Conservation (phyloP, 2,888 invertebrate genomes). For the Drosophila subquinaria region DNA sequence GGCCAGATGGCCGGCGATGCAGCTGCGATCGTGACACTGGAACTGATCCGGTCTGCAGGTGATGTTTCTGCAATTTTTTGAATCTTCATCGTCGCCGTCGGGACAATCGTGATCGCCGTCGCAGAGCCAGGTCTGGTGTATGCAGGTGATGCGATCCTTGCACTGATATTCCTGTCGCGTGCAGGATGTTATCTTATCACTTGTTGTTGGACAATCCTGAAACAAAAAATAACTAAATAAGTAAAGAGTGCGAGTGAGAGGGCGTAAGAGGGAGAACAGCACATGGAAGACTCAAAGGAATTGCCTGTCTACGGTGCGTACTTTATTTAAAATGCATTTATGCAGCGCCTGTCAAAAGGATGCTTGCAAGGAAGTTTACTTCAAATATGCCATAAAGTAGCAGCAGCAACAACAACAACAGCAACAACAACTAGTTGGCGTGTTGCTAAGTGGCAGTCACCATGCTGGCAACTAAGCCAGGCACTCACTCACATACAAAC, state of each 20-base stretch:
- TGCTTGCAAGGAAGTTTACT: constrained; percentile 46
- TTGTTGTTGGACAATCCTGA: constrained; percentile 87
- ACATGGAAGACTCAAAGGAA: constrained; percentile 36
- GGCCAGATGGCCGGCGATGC: constrained; percentile 92
- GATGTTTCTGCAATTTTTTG: constrained; percentile 88
- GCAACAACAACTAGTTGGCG: constrained; percentile 40
- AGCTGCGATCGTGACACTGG: constrained; percentile 92
- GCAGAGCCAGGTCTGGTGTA: constrained; percentile 93
- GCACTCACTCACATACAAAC: constrained; percentile 8
- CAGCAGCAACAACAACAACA: constrained; percentile 40
- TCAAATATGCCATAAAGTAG: constrained; percentile 50
- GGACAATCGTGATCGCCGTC: constrained; percentile 94
- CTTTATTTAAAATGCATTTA: constrained; percentile 44
- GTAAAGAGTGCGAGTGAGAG: not conserved
- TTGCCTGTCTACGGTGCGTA: constrained; percentile 28
- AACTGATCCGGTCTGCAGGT: constrained; percentile 95
- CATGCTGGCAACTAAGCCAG: constrained; percentile 37
- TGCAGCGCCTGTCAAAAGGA: constrained; percentile 30
- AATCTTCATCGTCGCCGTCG: constrained; percentile 92
- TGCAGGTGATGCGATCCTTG: constrained; percentile 92
- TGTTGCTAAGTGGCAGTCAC: constrained; percentile 57
- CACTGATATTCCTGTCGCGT: constrained; percentile 91
- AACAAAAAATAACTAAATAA: not conserved
- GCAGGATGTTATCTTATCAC: constrained; percentile 86
- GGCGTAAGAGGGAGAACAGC: not conserved